Conservation (phyloP, 2,797 vertebrate genomes). For the Rhinophrynus dorsalis region DNA sequence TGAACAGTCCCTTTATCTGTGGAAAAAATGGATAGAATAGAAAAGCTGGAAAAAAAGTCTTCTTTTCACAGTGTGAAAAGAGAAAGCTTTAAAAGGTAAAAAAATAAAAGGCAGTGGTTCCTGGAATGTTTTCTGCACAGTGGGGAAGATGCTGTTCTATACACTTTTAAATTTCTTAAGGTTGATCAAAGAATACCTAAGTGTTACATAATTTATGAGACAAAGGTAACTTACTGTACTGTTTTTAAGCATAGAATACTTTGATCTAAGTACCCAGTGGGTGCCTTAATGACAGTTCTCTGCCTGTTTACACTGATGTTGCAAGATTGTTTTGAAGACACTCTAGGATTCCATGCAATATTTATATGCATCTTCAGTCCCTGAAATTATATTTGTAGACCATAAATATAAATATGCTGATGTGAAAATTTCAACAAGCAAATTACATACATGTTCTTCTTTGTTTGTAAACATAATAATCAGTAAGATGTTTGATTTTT, state of each 20-base stretch:
- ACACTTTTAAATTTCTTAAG: slow-evolving; percentile 26
- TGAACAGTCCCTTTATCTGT: slow-evolving; percentile 30
- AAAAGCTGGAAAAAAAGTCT: not conserved
- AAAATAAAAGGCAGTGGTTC: not conserved
- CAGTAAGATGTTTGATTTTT: too few relatives aligned
- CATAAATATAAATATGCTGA: too few relatives aligned
- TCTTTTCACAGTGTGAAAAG: slow-evolving; percentile 27
- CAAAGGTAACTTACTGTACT: slow-evolving; percentile 20
- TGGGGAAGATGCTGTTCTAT: slow-evolving; percentile 6
- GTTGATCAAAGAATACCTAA: slow-evolving; percentile 30
- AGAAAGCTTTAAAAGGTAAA: slow-evolving; percentile 8
- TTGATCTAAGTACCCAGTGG: slow-evolving; percentile 10
- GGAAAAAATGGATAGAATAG: slow-evolving; percentile 4
- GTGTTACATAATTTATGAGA: slow-evolving; percentile 39
- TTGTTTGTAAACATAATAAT: too few relatives aligned
- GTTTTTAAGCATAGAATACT: slow-evolving; percentile 23
- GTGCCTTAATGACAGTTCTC: slow-evolving; percentile 1
- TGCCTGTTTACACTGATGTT: not conserved
- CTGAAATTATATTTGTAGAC: too few relatives aligned
- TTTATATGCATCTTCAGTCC: too few relatives aligned
- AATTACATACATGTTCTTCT: too few relatives aligned
- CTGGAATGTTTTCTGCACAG: slow-evolving; percentile 8
- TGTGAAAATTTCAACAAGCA: too few relatives aligned
- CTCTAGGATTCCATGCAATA: too few relatives aligned
- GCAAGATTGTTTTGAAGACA: not conserved